Conservation (phyloP, 2,888 invertebrate genomes). For the Dolichomitus sp. region DNA sequence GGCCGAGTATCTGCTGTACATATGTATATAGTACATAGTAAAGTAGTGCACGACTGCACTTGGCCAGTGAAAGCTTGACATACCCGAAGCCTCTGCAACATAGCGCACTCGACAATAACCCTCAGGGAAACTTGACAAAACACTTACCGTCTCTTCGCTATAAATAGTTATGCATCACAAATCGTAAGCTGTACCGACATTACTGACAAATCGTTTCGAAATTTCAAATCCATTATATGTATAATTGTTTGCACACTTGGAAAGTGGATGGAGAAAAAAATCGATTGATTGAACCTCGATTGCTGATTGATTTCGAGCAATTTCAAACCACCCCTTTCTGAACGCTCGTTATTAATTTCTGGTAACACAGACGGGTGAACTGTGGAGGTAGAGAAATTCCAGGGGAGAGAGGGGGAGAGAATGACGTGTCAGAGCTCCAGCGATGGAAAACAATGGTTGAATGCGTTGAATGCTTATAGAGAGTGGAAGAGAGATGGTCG, state of each 20-base stretch:
- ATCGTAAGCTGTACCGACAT: background rate
- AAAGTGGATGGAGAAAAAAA: background rate
- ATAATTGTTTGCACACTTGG: background rate
- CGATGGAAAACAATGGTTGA: conserved; percentile 14
- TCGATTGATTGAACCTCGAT: conserved; percentile 40
- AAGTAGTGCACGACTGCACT: conserved; percentile 3
- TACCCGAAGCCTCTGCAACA: background rate
- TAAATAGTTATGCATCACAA: conserved; percentile 3
- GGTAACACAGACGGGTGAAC: conserved; percentile 47
- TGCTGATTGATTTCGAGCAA: conserved; percentile 64
- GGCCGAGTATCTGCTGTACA: conserved; percentile 49
- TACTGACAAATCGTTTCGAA: background rate
- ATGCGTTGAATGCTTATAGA: conserved; percentile 8
- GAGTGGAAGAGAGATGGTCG: conserved; percentile 14
- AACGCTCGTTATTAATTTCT: conserved; percentile 61
- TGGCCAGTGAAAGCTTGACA: conserved; percentile 22
- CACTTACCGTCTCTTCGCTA: conserved; percentile 5
- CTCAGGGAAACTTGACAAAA: conserved; percentile 2
- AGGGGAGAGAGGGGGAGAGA: conserved; percentile 27
- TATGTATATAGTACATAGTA: conserved; percentile 15
- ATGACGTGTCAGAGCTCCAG: conserved; percentile 10
- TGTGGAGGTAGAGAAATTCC: conserved; percentile 12
- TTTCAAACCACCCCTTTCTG: conserved; percentile 44
- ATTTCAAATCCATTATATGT: background rate
- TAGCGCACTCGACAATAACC: background rate